These are phyloP conservation scores for Archilochus colubris DNA, from an alignment of 2,113 vertebrate genomes.

Conservation along the genomic window DNA sequence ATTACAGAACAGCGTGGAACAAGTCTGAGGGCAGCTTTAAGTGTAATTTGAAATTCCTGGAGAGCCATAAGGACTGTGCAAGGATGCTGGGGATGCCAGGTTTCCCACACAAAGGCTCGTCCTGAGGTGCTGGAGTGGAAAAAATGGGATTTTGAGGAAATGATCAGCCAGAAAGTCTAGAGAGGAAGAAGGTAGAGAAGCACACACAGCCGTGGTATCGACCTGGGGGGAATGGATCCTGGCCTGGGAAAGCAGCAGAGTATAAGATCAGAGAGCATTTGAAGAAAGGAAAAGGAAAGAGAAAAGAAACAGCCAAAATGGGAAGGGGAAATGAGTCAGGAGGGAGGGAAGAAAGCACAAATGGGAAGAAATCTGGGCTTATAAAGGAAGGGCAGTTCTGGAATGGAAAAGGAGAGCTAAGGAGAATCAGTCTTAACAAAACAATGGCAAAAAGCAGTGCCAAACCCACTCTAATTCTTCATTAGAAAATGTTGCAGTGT, in stretches of 20 bases:
- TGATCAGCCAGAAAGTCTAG: background rate
- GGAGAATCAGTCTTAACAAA: background rate
- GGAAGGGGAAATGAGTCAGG: constrained; percentile 57
- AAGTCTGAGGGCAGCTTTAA: background rate
- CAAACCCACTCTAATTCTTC: background rate
- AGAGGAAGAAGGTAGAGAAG: background rate
- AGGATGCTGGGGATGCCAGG: background rate
- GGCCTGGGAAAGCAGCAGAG: background rate
- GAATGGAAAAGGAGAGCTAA: constrained; percentile 17
- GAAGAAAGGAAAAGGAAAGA: constrained; percentile 28
- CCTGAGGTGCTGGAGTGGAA: fast-evolving
- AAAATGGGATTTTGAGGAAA: background rate
- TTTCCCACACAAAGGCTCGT: background rate
- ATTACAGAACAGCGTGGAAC: background rate
- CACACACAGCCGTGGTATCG: fast-evolving
- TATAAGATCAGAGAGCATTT: background rate
- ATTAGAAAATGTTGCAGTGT: background rate
- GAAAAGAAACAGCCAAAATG: background rate
- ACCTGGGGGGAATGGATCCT: fast-evolving
- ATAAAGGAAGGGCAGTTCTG: constrained; percentile 23
- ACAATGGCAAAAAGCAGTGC: constrained; percentile 27
- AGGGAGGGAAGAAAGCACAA: constrained; percentile 28
- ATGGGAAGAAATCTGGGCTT: constrained; percentile 27
- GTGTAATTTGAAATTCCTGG: background rate
- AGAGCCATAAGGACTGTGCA: background rate